Evolutionary conservation across 2,113 vertebrate genomes (phyloP), one percentile per base, ranked within the genome.

Genomic region (Dasyornis broadbenti): DNA sequence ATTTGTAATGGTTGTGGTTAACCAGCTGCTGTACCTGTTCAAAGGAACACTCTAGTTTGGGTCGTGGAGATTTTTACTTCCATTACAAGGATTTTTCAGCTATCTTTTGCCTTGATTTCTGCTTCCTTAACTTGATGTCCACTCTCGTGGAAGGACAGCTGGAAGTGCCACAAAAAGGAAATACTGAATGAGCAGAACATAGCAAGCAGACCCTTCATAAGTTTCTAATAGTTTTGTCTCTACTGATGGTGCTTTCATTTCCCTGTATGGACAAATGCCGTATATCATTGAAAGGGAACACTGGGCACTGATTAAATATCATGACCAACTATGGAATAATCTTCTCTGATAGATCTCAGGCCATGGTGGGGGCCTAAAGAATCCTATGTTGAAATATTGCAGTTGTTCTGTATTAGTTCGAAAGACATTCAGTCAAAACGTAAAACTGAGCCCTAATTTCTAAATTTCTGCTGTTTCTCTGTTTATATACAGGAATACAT

Each of bases 101-200:
- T 77, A 47, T 83, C 50, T 37, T 92, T 88, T 92, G 30, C 44
- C 23, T 80, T 52, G n/a, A 33, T 30, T 76, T 86, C n/a, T 22
- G 1, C 45, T 82, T 94, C 54, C 82, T 89, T 69, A 86, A 71
- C 40, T 44, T 70, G 52, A 57, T 65, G 33, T 93, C 50, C 84
- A 23, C 72, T 71, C 75, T 77, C 54, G 76, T 95, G 82, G 79
- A 88, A 95, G 63, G 56, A 40, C 17, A 76, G n/a, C 50, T 70
- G n/a, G 27, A 85, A 88, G 49, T 22, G 42, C 77, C 77, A 54
- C 69, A 86, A 93, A 92, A 91, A 71, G 63, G 72, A 95, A 97
- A 88, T 54, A 60, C 30, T 77, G 50, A 76, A 86, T 22, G 47
- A 92, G 27, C 37, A 68, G 93, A 87, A 81, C 49, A 73, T 6